Base-by-base conservation (phyloP, 2,113 vertebrate genomes). In the Blennius ocellaris region DNA sequence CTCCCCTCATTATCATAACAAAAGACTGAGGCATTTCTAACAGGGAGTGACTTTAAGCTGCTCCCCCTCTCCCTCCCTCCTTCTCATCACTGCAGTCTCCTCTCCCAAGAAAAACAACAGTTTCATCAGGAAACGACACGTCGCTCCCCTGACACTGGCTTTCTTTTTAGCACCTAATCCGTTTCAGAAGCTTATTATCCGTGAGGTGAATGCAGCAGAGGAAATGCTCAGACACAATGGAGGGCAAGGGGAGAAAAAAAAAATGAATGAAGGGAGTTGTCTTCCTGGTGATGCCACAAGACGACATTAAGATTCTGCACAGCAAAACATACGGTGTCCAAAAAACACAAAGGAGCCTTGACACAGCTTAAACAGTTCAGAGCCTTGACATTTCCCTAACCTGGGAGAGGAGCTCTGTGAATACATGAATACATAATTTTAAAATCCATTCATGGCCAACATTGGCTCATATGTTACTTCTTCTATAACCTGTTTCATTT, bases 1-100 rank as follows among this genome's bases (percentile, higher is more conserved):
- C 86, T 78, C 76, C 62, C 68, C 75, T 87, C 70, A 92, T 94
- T 93, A 91, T 74, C 91, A 93, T 91, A 69, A 94, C 89, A 93
- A 94, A 90, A 77, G 90, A 43, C 51, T 2, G 38, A 72, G 73
- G 84, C 73, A 85, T 89, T 92, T 90, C 79, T 84, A 87, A 87
- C 58, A 2, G 89, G 71, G 83, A 80, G 81, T 84, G 85, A 89
- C 89, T 93, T 85, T 70, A 84, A 87, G 56, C 84, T 56, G 69
- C 7, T n/a, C 69, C 21, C 21, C 21, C 21, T 30, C 21, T 30
- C 21, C 21, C 21, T 4, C 4, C 21, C 21, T 30, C 40, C 52
- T 64, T n/a, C 56, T 39, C 43, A 2, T 72, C 73, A 39, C 11
- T 0, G 0, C 51, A 50, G 65, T 58, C 61, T 63, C 69, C 16